Evolutionary conservation across 2,113 vertebrate genomes (phyloP), one percentile per base, ranked within the genome.

Genomic region (zebrafish (Danio rerio)): DNA sequence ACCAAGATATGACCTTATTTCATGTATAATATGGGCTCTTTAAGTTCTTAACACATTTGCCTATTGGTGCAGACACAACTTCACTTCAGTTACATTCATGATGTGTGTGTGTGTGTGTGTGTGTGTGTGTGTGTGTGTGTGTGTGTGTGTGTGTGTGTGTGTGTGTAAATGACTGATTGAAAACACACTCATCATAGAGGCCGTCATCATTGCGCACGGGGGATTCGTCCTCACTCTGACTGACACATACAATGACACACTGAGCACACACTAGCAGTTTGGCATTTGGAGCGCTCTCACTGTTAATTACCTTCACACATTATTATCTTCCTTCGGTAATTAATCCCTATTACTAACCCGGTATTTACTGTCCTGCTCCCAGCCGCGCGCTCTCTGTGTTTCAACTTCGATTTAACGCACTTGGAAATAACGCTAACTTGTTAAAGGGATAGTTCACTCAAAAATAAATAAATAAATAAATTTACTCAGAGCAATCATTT

Each of bases 311-410:
- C 84, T 61, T 91, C 85, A 81, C 81, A 43, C 45, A 80, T 89
- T 88, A 91, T 91, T 88, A 92, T 86, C 81, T 80, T 87, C 86
- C 89, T 69, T 70, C 68, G 78, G 79, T 78, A 83, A 87, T 88
- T 89, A 89, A 91, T 86, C 89, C 89, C 87, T 8, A 85, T 88
- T 86, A 89, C 89, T 87, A 85, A 86, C 84, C 86, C 43, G 61
- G 81, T 84, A 69, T 88, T 88, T 79, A 76, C 53, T 40, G 15
- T 55, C 81, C 63, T 69, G 73, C 89, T 20, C 16, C 70, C 69
- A 47, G 9, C 18, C 62, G 49, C 16, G 43, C 55, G 3, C 16
- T 0, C 42, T 59, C 74, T 78, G 5, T 31, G 9, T 58, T 16
- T 62, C 13, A 55, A 47, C 55, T 50, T 11, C 43, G 11, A 71